Conservation (phyloP, 2,113 vertebrate species). For the Pandion haliaetus region DNA sequence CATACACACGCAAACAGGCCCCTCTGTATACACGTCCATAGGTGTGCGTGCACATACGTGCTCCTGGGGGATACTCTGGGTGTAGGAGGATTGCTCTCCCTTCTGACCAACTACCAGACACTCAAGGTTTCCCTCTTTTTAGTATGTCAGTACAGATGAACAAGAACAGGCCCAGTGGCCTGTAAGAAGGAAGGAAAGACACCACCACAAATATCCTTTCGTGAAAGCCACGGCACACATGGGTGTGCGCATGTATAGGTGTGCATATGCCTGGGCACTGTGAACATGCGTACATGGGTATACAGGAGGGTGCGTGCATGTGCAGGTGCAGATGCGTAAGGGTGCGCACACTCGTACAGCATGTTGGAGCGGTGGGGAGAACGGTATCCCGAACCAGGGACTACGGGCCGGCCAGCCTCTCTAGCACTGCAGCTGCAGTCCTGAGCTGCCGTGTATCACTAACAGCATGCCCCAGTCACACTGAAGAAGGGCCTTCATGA, state of each 20-base stretch:
- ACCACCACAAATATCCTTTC: background rate
- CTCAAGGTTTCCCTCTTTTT: background rate
- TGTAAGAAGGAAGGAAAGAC: background rate
- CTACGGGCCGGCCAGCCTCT: background rate
- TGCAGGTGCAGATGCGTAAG: background rate
- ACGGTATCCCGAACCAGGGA: no score
- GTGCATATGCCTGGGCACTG: background rate
- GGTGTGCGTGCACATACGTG: background rate
- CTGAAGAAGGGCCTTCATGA: background rate
- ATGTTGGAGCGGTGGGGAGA: background rate
- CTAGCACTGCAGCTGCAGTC: background rate
- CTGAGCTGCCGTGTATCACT: background rate
- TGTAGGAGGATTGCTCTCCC: background rate
- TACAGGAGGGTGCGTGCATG: no score
- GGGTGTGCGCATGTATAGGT: rapidly evolving
- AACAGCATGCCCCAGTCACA: background rate
- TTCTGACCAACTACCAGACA: background rate
- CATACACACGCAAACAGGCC: background rate
- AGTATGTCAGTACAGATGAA: background rate
- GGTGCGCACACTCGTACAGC: background rate
- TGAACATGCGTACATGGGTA: no score
- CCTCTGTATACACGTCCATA: background rate
- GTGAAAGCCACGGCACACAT: background rate
- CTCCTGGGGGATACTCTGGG: background rate
- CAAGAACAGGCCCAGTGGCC: background rate